Evolutionary conservation across 2,113 vertebrate species (phyloP).

Genomic region (Acrocephalus arundinaceus): DNA sequence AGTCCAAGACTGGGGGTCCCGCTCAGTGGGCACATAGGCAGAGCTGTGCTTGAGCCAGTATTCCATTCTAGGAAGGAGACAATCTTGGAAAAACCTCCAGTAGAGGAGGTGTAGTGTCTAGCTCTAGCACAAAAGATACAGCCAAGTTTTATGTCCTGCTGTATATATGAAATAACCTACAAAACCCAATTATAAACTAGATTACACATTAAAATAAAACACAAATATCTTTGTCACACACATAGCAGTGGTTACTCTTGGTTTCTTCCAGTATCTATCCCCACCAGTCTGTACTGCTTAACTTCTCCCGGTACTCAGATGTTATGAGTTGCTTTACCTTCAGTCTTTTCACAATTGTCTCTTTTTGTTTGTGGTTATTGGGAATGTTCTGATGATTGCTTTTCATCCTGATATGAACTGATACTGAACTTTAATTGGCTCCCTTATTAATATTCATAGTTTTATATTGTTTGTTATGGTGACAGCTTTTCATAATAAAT

Average conservation of each 20-base stretch:
- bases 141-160: neutral
- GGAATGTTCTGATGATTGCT: neutral
- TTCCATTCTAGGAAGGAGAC: neutral
- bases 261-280: neutral
- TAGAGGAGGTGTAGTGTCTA: neutral
- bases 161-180: neutral
- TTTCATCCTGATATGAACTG: neutral
- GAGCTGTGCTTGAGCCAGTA: neutral
- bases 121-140: neutral
- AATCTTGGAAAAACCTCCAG: neutral
- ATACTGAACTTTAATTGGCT: neutral
- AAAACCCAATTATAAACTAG: neutral
- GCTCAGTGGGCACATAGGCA: neutral
- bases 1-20: neutral
- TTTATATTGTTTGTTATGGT: neutral
- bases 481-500: neutral
- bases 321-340: neutral
- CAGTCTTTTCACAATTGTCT: neutral
- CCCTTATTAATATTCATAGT: neutral
- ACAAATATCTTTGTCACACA: neutral
- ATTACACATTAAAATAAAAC: neutral
- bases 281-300: neutral
- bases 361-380: neutral
- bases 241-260: neutral
- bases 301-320: neutral